Evolutionary conservation across 2,113 vertebrate species (phyloP).

Genomic region (Scomber japonicus): DNA sequence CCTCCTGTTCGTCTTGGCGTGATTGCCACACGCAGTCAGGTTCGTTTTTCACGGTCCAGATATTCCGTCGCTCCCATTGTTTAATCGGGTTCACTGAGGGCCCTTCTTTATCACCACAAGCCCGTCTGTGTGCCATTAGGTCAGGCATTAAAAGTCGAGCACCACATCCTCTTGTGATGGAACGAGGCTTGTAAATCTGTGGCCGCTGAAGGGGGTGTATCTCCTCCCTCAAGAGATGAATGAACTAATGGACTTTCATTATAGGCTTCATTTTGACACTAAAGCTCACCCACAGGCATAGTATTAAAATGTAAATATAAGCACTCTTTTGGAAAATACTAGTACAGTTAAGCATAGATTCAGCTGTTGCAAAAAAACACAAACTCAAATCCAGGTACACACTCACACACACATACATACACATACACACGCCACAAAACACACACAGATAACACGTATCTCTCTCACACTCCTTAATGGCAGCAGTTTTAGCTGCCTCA

Average conservation of each 20-base stretch:
- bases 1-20: neutral
- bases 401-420: neutral
- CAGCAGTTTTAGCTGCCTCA: constrained; percentile 49
- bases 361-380: neutral
- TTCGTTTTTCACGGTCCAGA: constrained; percentile 17
- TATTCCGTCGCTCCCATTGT: constrained; percentile 26
- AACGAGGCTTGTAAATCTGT: constrained; percentile 58
- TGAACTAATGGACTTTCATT: constrained; percentile 48
- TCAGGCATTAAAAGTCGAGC: constrained; percentile 45
- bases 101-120: constrained; percentile 43
- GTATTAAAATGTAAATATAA: constrained; percentile 37
- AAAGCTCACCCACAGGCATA: neutral
- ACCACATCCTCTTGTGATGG: neutral
- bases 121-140: constrained; percentile 34
- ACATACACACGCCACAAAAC: neutral
- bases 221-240: constrained; percentile 47
- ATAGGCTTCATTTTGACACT: constrained; percentile 5
- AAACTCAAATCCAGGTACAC: neutral
- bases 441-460: neutral
- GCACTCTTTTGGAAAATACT: neutral
- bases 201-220: constrained; percentile 30
- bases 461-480: constrained; percentile 62
- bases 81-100: constrained; percentile 35
- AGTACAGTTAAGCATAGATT: constrained; percentile 3
- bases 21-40: constrained; percentile 2